Conservation (phyloP, 2,113 vertebrate genomes). For the Herpetotheres cachinnans region DNA sequence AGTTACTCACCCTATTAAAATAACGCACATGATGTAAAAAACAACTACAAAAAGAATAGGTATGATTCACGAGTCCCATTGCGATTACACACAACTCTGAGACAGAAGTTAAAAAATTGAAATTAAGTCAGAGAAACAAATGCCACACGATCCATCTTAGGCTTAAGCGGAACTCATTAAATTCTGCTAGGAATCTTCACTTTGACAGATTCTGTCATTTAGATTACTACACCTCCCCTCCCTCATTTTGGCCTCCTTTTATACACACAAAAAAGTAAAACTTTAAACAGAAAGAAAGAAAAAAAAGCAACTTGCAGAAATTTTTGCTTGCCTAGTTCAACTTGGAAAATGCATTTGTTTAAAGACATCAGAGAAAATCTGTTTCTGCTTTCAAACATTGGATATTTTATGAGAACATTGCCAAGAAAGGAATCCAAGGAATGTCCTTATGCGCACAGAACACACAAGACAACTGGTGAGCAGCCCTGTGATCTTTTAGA, state of each 20-base stretch:
- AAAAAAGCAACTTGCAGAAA: not conserved
- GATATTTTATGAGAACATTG: constrained; percentile 64
- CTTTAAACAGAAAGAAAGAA: not conserved
- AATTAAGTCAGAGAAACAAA: not conserved
- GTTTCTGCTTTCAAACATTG: constrained; percentile 76
- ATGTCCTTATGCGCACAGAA: constrained; percentile 68
- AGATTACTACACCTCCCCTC: not conserved
- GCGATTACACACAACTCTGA: not conserved
- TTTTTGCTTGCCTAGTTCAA: constrained; percentile 21
- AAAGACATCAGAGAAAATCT: constrained; percentile 71
- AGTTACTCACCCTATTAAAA: not conserved
- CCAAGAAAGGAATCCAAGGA: constrained; percentile 78
- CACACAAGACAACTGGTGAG: constrained; percentile 75
- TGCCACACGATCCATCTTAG: not conserved
- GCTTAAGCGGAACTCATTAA: not conserved
- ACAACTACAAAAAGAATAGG: not conserved
- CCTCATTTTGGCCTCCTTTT: not conserved
- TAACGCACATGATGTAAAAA: not conserved
- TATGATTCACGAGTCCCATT: not conserved
- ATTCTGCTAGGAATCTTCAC: not conserved
- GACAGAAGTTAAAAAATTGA: not conserved
- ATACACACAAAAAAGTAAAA: not conserved
- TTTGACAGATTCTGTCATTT: not conserved
- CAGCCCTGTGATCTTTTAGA: constrained; percentile 39
- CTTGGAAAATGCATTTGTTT: constrained; percentile 70